Conservation (phyloP, 1,140 invertebrate genomes). For the Globodera rostochiensis region DNA sequence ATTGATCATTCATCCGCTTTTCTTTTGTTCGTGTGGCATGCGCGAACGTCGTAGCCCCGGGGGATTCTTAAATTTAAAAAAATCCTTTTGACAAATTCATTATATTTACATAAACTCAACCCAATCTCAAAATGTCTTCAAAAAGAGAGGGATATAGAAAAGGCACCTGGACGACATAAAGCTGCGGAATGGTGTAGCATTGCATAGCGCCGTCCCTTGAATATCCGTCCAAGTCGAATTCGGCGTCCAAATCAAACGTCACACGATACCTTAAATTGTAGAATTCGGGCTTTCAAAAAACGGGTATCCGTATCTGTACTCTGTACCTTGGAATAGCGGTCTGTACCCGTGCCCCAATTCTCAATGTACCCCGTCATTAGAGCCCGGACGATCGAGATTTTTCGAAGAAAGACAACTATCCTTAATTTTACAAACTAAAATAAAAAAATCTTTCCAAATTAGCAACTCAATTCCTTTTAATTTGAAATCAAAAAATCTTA, state of each 20-base stretch:
- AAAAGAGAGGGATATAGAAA: not conserved
- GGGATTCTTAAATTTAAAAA: not conserved
- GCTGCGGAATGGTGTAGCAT: not conserved
- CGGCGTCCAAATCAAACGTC: not conserved
- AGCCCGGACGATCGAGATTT: too few relatives aligned
- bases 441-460: not conserved
- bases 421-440: too few relatives aligned
- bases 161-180: slow-evolving; percentile 5
- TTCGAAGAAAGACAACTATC: too few relatives aligned
- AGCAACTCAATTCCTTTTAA: not conserved
- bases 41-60: not conserved
- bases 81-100: too few relatives aligned
- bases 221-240: not conserved
- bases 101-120: too few relatives aligned
- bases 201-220: not conserved
- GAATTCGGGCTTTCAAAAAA: too few relatives aligned
- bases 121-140: too few relatives aligned
- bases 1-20: not conserved
- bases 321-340: too few relatives aligned
- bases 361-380: too few relatives aligned
- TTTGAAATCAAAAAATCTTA: not conserved
- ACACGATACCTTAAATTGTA: not conserved
- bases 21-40: not conserved
- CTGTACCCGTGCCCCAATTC: too few relatives aligned
- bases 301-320: too few relatives aligned